Evolutionary conservation across 2,797 vertebrate species (phyloP).

Genomic region (Octomys mimax): DNA sequence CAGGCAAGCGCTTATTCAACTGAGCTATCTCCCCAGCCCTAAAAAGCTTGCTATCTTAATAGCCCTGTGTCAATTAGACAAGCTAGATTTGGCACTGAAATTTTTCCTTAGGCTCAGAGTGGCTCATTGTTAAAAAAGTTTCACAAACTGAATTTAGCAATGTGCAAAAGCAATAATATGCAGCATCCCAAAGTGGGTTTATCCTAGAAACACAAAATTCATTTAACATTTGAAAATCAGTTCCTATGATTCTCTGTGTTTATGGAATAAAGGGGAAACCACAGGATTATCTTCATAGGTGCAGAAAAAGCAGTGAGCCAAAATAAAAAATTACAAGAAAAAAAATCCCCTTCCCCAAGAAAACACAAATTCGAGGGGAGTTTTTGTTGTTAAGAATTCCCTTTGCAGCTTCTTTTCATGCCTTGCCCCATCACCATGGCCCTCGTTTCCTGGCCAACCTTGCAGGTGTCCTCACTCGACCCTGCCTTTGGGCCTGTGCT

Average conservation of each 20-base stretch:
- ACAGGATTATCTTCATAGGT: background rate
- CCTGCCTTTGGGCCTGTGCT: background rate
- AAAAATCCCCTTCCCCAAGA: conserved; percentile 1
- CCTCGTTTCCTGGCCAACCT: background rate
- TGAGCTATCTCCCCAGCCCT: too few species aligned
- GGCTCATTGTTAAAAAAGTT: conserved; percentile 32
- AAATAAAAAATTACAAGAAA: conserved; percentile 24
- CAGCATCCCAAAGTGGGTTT: background rate
- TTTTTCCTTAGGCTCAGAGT: background rate
- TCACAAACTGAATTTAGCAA: conserved; percentile 30
- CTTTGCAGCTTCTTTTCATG: background rate
- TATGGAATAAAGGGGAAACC: background rate
- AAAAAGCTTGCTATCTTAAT: background rate
- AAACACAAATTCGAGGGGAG: background rate
- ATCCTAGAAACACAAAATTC: background rate
- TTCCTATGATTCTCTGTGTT: background rate
- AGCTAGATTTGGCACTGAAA: conserved; percentile 12
- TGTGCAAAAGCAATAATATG: background rate
- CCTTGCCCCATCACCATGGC: background rate
- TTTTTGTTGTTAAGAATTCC: background rate
- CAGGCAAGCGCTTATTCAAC: too few species aligned
- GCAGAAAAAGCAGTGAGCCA: conserved; percentile 2
- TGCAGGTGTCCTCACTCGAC: background rate
- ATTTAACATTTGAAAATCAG: background rate
- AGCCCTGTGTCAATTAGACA: background rate